Conservation (phyloP, 2,797 vertebrate genomes). For the Hemibagrus guttatus region DNA sequence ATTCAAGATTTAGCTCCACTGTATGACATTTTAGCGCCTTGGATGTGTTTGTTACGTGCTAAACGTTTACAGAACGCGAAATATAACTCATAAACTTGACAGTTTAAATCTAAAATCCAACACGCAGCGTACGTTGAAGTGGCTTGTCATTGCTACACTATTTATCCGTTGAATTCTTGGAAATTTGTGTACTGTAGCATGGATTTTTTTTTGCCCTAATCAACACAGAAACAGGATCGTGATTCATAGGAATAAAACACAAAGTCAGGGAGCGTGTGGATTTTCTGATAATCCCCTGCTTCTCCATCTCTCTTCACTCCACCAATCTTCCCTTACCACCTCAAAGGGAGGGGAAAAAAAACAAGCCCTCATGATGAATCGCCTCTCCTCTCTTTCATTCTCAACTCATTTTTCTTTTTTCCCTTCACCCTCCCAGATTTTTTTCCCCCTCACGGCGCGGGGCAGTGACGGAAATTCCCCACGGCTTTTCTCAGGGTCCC, state of each 20-base stretch:
- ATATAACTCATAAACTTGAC: not conserved
- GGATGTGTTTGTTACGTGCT: not conserved
- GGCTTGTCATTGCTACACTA: too few relatives aligned
- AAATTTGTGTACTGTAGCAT: not conserved
- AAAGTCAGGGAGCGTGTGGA: conserved; percentile 21
- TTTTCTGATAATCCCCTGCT: conserved; percentile 35
- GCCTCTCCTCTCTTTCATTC: conserved; percentile 60
- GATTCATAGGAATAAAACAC: conserved; percentile 27
- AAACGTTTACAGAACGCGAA: not conserved
- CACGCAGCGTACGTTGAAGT: not conserved
- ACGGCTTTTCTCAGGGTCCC: conserved; percentile 62
- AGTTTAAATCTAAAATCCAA: not conserved
- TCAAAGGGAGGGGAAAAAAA: conserved; percentile 43
- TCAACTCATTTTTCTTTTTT: conserved; percentile 49
- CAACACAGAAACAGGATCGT: not conserved
- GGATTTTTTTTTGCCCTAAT: not conserved
- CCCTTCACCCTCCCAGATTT: conserved; percentile 33
- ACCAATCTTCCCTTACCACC: conserved; percentile 48
- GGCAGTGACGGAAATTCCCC: conserved; percentile 77
- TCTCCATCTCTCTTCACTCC: conserved; percentile 43
- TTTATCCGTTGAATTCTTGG: not conserved
- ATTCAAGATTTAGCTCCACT: not conserved
- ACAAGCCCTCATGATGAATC: conserved; percentile 52
- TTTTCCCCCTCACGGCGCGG: conserved; percentile 41
- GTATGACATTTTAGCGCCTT: too few relatives aligned